A percentile compares a stretch with the other conserved stretches of the same genome.
Evolutionary conservation across 1,140 invertebrate species (phyloP).

Genomic region (Pectinophora gossypiella): DNA sequence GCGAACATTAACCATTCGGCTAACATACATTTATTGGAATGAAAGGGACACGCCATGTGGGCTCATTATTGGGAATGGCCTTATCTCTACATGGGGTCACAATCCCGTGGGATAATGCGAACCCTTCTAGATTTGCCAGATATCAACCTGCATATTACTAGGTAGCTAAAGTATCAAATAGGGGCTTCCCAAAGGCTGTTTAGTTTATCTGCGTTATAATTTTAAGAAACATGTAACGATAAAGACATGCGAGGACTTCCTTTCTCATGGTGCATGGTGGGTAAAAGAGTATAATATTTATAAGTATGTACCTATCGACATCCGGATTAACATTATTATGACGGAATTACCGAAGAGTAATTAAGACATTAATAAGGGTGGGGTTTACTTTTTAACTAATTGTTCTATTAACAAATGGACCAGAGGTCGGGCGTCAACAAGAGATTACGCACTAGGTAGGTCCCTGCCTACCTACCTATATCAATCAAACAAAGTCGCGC

Average conservation of each 20-base stretch:
- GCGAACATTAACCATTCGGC: background rate
- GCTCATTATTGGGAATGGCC: slow-evolving; percentile 50
- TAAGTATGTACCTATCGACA: too few species aligned
- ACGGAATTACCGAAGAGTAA: too few species aligned
- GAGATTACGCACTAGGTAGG: slow-evolving; percentile 67
- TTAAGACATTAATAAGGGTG: background rate
- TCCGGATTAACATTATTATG: too few species aligned
- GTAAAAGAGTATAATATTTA: too few species aligned
- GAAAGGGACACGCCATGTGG: slow-evolving; percentile 60
- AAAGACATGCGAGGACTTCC: too few species aligned
- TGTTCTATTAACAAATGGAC: slow-evolving; percentile 37
- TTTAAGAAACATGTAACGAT: too few species aligned
- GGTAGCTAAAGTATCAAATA: too few species aligned
- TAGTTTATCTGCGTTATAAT: too few species aligned
- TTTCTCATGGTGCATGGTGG: too few species aligned
- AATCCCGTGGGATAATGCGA: slow-evolving; percentile 58
- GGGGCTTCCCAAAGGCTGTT: too few species aligned
- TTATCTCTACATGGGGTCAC: slow-evolving; percentile 65
- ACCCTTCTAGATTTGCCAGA: slow-evolving; percentile 46
- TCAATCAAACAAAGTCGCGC: slow-evolving; percentile 65
- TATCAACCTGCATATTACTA: too few species aligned
- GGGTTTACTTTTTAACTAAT: slow-evolving; percentile 14
- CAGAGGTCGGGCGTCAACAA: slow-evolving; percentile 48
- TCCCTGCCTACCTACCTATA: too few species aligned
- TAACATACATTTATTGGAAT: slow-evolving; percentile 26